Evolutionary conservation across 92 coral and sea anemone genomes (phyloP).

Genomic region (Metridium senile): DNA sequence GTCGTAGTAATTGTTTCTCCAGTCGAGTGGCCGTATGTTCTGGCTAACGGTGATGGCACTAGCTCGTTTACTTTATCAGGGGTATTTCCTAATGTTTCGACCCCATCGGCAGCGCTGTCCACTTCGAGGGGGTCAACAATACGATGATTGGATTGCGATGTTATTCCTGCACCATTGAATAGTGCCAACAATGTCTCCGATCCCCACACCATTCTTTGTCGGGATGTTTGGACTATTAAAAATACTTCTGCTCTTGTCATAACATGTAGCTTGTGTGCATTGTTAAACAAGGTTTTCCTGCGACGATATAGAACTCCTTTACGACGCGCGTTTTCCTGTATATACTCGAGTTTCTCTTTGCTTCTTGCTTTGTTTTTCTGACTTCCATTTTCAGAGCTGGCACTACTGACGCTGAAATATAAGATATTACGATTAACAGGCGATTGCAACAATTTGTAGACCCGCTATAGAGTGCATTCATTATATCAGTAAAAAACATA

Average conservation of each 20-base stretch:
- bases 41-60: not conserved
- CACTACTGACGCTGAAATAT: too few relatives aligned
- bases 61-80: not conserved
- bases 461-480: too few relatives aligned
- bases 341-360: not conserved
- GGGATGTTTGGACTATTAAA: not conserved
- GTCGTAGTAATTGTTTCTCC: not conserved
- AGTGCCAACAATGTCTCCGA: not conserved
- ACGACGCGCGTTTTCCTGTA: not conserved
- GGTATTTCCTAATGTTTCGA: conserved; percentile 1
- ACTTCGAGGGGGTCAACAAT: not conserved
- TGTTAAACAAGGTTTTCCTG: conserved; percentile 5
- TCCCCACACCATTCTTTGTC: conserved; percentile 2
- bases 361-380: not conserved
- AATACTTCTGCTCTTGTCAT: conserved; percentile 24
- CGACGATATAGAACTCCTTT: not conserved
- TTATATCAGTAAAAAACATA: too few relatives aligned
- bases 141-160: not conserved
- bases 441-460: too few relatives aligned
- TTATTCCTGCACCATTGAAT: not conserved
- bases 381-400: not conserved
- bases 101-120: not conserved
- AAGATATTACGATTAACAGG: too few relatives aligned
- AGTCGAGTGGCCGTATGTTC: not conserved
- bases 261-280: conserved; percentile 6